Base-by-base conservation (phyloP, 1,140 invertebrate species). In the Proales similis region DNA sequence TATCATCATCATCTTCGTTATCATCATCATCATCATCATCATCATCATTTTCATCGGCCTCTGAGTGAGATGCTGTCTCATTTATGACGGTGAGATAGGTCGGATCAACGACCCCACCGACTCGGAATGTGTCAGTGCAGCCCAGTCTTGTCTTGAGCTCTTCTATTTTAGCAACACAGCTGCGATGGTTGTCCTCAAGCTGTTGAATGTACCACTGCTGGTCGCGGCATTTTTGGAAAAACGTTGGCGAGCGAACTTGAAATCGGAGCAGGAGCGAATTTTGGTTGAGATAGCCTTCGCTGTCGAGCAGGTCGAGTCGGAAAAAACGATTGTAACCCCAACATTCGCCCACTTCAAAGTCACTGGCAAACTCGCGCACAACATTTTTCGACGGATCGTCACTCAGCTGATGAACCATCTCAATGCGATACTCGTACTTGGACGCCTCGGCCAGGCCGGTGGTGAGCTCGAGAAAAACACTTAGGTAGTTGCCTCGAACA, bases 321-420 rank as follows among this genome's bases (percentile, higher is more conserved):
- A 91, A 94, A 75, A 94, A 94, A 64, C 89, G 78, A 72, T 92
- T 94, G 72, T 93, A 94, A 6, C 90, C 90, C 90, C 89, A 93
- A 71, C 89, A 94, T 79, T 94, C 90, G n/a, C 88, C 88, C 64
- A 92, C 87, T 78, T 92, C 89, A 80, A 94, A 93, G 77, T 92
- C 89, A 0, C 88, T 91, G 0, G 89, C 87, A 77, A 92, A 94
- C 79, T 81, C 79, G 22, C 79, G 65, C 6, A 90, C 86, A 67
- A 92, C 90, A 72, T 90, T 91, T 78, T 91, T 91, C 65, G 82
- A 85, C 1, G 84, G 81, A 71, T 92, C 88, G 47, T 84, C 79
- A 5, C 85, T 85, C 7, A 83, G 83, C 73, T 91, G 88, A 74
- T 92, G 87, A 60, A 94, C 84, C 90, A 94, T 91, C 80, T 92